Conservation (phyloP, 2,888 invertebrate species). For the Caenorhabditis sp. region DNA sequence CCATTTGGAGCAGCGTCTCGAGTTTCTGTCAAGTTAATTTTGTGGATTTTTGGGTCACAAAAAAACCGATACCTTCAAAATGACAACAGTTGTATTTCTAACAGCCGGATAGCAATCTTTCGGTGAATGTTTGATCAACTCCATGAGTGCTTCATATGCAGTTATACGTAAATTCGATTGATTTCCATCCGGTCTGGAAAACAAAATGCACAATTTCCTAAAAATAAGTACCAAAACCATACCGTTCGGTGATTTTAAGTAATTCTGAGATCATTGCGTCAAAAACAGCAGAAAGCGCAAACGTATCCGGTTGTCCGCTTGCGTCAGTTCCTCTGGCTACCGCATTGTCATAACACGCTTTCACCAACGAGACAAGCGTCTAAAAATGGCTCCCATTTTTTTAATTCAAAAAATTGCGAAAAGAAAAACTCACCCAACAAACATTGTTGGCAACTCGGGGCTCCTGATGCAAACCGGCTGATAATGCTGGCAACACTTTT, state of each 20-base stretch:
- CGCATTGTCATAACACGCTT: constrained; percentile 89
- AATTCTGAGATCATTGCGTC: constrained; percentile 89
- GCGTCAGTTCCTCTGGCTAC: constrained; percentile 76
- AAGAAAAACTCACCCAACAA: constrained; percentile 81
- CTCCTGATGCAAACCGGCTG: constrained; percentile 84
- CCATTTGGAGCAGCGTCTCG: constrained; percentile 93
- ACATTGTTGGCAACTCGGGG: constrained; percentile 96
- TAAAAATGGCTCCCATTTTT: constrained; percentile 66
- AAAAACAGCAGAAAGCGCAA: constrained; percentile 90
- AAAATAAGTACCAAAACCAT: too few relatives aligned
- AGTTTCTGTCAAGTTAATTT: constrained; percentile 75
- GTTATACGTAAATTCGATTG: constrained; percentile 91
- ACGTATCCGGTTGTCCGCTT: constrained; percentile 80
- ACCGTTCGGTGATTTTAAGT: constrained; percentile 88
- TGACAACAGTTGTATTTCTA: constrained; percentile 88
- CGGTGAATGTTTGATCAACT: constrained; percentile 98
- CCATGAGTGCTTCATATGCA: constrained; percentile 98
- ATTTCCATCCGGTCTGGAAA: constrained; percentile 81
- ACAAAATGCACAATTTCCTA: too few relatives aligned
- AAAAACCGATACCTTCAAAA: constrained; percentile 78
- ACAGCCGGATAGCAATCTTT: constrained; percentile 90
- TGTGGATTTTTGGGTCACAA: neutral
- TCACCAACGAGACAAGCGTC: constrained; percentile 91
- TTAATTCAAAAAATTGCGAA: neutral
- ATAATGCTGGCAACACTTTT: constrained; percentile 75